Evolutionary conservation across 2,113 vertebrate genomes (phyloP), one percentile per base, ranked within the genome.

Genomic region (Microcebus murinus): DNA sequence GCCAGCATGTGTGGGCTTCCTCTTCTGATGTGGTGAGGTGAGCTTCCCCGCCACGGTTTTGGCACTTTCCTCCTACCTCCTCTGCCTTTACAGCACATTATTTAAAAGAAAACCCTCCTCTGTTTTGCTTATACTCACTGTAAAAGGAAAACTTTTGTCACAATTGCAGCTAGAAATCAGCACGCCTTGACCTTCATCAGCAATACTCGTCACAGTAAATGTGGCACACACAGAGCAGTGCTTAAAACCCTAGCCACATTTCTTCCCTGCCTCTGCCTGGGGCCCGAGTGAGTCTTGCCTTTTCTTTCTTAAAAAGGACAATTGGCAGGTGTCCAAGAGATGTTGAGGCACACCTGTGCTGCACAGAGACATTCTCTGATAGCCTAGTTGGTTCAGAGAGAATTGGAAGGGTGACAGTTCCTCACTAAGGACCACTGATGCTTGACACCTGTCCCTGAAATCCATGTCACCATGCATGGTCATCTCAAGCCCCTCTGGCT

Each of bases 141-240:
- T 84, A 27, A 68, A 82, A 74, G n/a, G 50, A 86, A 77, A 18
- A 39, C 34, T 18, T 55, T 61, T 42, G 14, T 73, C 73, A 45
- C 5, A 42, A 8, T 50, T 59, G 9, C 45, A 36, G 42, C 12
- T 21, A n/a, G 48, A 71, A 73, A 73, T 42, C 39, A n/a, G 71
- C 34, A 29, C 17, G 36, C 7, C 65, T 85, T 25, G 1, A 48
- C 17, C 12, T 8, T 13, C 61, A n/a, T 68, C 50, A 52, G 23
- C 48, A 52, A 6, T 14, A 57, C 34, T 25, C 1, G 0, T 34
- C 29, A 34, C 48, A 79, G 79, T 67, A 63, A 70, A 34, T 17
- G 36, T 1, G 10, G 36, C 18, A 31, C 1, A 0, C 14, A 39
- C 42, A 4, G 25, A 27, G n/a, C 15, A 13, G 39, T 6, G 3